Conservation (phyloP, 2,888 invertebrate species). For the Chouioia cunea region DNA sequence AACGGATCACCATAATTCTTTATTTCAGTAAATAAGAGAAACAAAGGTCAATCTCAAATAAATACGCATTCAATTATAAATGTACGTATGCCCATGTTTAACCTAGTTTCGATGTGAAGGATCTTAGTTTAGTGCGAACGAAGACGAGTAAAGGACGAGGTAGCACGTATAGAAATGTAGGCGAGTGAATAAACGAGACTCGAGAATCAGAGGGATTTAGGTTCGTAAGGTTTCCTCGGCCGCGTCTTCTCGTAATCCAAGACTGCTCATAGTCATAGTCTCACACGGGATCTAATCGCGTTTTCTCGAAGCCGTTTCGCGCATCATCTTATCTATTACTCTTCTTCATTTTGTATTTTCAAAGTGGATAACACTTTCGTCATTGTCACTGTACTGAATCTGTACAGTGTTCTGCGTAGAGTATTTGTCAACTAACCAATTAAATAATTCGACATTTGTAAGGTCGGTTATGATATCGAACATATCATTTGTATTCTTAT, state of each 20-base stretch:
- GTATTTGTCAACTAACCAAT: no score
- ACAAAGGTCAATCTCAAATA: no score
- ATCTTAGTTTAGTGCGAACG: constrained; percentile 2
- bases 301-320: constrained; percentile 47
- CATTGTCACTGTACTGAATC: background rate
- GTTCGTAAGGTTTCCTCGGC: constrained; percentile 64
- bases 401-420: no score
- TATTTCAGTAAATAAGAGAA: no score
- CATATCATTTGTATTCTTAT: no score
- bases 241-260: constrained; percentile 56
- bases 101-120: no score
- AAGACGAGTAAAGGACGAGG: constrained; percentile 52
- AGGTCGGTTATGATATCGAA: constrained; percentile 1
- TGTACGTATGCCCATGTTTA: background rate
- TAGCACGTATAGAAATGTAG: constrained; percentile 52
- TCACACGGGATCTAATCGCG: constrained; percentile 47
- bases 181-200: constrained; percentile 50
- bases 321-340: constrained; percentile 8
- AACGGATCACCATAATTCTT: no score
- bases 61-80: no score
- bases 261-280: constrained; percentile 51
- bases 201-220: constrained; percentile 60
- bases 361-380: no score
- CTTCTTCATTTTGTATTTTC: no score
- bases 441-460: constrained; percentile 6